These are phyloP conservation scores for Pachypanchax playfairii DNA, from an alignment of 2,113 vertebrate species.

Conservation along the genomic window DNA sequence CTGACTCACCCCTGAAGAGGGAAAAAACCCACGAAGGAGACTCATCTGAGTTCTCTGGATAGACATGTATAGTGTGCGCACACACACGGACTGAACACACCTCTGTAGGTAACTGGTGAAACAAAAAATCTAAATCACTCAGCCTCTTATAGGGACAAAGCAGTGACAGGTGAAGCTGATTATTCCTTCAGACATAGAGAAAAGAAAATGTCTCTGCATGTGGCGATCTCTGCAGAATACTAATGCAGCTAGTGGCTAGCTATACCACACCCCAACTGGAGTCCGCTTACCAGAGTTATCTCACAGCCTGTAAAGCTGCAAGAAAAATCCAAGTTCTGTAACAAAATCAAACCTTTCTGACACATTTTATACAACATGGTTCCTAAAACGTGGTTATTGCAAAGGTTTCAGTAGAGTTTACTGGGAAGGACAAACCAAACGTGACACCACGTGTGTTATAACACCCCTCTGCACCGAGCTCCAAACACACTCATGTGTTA, in stretches of 20 bases:
- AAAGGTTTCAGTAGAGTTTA: slow-evolving; percentile 12
- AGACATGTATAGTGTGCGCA: slow-evolving; percentile 35
- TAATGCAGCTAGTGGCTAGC: slow-evolving; percentile 76
- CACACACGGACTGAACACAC: slow-evolving; percentile 38
- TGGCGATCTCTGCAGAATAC: slow-evolving; percentile 84
- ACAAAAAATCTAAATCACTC: slow-evolving; percentile 84
- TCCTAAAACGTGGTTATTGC: background rate
- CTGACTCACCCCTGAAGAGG: slow-evolving; percentile 53
- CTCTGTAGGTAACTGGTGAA: slow-evolving; percentile 71
- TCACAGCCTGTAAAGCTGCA: slow-evolving; percentile 32
- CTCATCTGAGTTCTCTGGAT: slow-evolving; percentile 39
- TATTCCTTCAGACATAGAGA: slow-evolving; percentile 87
- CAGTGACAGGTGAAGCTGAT: slow-evolving; percentile 75
- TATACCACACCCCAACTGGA: slow-evolving; percentile 60
- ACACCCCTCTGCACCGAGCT: slow-evolving; percentile 23
- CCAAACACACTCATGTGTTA: slow-evolving; percentile 32
- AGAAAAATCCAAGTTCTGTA: background rate
- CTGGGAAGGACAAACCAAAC: slow-evolving; percentile 53
- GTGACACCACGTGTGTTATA: slow-evolving; percentile 29
- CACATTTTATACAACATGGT: background rate
- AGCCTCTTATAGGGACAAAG: slow-evolving; percentile 86
- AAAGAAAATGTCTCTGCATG: slow-evolving; percentile 79
- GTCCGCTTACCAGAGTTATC: slow-evolving; percentile 22
- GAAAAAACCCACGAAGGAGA: slow-evolving; percentile 47
- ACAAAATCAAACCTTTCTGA: slow-evolving; percentile 1